Evolutionary conservation across 2,888 invertebrate species (phyloP).

Genomic region (Ypsolopha sequella): DNA sequence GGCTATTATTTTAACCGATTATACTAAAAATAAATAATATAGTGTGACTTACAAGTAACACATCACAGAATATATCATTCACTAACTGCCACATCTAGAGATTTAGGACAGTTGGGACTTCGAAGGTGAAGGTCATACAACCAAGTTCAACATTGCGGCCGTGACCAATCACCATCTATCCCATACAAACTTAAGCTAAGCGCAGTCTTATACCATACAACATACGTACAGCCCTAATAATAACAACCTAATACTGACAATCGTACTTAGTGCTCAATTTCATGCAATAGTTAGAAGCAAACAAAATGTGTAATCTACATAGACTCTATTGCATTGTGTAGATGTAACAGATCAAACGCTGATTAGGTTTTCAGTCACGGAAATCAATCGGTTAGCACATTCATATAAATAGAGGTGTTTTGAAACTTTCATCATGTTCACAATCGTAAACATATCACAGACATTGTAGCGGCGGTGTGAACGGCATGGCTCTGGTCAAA

Average conservation of each 20-base stretch:
- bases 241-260: slow-evolving; percentile 45
- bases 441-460: slow-evolving; percentile 54
- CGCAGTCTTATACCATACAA: slow-evolving; percentile 59
- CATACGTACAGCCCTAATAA: slow-evolving; percentile 32
- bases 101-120: background rate
- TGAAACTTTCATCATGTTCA: slow-evolving; percentile 20
- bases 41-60: slow-evolving; percentile 43
- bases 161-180: background rate
- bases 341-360: slow-evolving; percentile 14
- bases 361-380: slow-evolving; percentile 22
- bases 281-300: slow-evolving; percentile 25
- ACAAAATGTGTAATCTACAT: slow-evolving; percentile 6
- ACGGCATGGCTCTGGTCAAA: slow-evolving; percentile 39
- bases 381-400: slow-evolving; percentile 42
- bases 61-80: slow-evolving; percentile 65
- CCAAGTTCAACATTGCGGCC: background rate
- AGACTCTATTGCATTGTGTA: slow-evolving; percentile 29
- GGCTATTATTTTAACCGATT: background rate
- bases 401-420: slow-evolving; percentile 1
- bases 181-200: slow-evolving; percentile 38
- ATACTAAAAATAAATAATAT: slow-evolving; percentile 17
- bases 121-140: slow-evolving; percentile 7
- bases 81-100: slow-evolving; percentile 33
- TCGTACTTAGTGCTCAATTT: background rate
- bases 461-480: slow-evolving; percentile 32